Conservation (phyloP, 2,888 invertebrate genomes). For the Brenthis daphne region DNA sequence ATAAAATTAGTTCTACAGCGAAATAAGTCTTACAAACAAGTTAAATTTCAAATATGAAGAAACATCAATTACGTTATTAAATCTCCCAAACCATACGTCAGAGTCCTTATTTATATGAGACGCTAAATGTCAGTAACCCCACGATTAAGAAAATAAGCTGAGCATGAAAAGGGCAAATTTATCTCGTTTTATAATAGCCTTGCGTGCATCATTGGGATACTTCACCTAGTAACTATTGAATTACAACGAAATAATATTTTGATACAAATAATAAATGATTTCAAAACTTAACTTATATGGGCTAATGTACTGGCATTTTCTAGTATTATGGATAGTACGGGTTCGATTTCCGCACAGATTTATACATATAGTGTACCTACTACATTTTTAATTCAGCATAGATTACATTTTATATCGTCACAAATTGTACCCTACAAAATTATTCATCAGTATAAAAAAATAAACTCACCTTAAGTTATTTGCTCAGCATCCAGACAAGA, state of each 20-base stretch:
- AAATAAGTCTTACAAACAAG: background rate
- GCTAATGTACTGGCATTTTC: too few relatives aligned
- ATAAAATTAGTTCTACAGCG: background rate
- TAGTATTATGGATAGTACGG: too few relatives aligned
- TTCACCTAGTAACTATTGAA: background rate
- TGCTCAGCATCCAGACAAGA: slow-evolving; percentile 59
- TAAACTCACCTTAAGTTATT: slow-evolving; percentile 66
- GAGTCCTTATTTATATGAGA: slow-evolving; percentile 27
- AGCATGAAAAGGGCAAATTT: slow-evolving; percentile 21
- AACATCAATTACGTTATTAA: slow-evolving; percentile 24
- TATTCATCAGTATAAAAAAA: background rate
- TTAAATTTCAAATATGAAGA: slow-evolving; percentile 2
- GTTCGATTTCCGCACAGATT: too few relatives aligned
- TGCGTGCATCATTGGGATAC: background rate
- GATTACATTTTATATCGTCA: too few relatives aligned
- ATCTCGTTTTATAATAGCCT: background rate
- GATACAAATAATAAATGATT: too few relatives aligned
- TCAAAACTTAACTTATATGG: too few relatives aligned
- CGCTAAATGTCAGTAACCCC: slow-evolving; percentile 31
- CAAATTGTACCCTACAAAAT: background rate
- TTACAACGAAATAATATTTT: background rate
- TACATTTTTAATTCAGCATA: background rate
- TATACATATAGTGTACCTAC: background rate
- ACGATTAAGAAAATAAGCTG: slow-evolving; percentile 25
- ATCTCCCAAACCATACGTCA: slow-evolving; percentile 23